phyloP scores from a whole-genome alignment of 2,113 vertebrate genomes.

The Actenoides hombroni region DNA sequence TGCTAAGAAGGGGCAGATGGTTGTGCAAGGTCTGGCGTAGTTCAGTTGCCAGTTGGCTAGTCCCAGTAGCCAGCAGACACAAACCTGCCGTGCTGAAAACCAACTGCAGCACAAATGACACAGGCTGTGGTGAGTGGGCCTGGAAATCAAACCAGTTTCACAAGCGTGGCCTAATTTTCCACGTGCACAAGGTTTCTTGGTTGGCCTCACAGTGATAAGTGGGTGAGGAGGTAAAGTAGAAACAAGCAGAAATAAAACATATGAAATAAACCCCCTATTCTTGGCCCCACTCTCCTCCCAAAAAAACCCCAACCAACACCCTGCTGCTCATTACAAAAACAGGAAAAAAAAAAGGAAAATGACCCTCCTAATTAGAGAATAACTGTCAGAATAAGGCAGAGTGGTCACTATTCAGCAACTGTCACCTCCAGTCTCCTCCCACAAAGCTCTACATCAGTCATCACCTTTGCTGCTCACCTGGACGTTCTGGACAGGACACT shows the following conservation, averaged over 20 bases:
- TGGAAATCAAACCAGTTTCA: background rate
- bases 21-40: background rate
- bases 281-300: background rate
- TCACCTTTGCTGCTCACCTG: constrained; percentile 77
- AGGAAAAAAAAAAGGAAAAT: too few relatives aligned
- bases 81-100: background rate
- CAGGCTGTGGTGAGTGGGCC: background rate
- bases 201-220: background rate
- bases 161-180: background rate
- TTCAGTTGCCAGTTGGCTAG: background rate
- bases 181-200: background rate
- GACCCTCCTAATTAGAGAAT: background rate
- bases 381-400: background rate
- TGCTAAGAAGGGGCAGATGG: background rate
- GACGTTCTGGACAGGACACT: constrained; percentile 89
- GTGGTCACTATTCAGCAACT: background rate
- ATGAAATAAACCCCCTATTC: background rate
- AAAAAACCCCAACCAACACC: background rate
- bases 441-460: background rate
- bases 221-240: background rate
- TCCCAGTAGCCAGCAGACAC: background rate
- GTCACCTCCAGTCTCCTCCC: background rate
- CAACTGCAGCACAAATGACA: background rate
- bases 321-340: background rate
- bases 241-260: background rate